Evolutionary conservation across 1,140 invertebrate species (phyloP), one percentile per base, ranked within the genome.

Genomic region (Ericerus pela): DNA sequence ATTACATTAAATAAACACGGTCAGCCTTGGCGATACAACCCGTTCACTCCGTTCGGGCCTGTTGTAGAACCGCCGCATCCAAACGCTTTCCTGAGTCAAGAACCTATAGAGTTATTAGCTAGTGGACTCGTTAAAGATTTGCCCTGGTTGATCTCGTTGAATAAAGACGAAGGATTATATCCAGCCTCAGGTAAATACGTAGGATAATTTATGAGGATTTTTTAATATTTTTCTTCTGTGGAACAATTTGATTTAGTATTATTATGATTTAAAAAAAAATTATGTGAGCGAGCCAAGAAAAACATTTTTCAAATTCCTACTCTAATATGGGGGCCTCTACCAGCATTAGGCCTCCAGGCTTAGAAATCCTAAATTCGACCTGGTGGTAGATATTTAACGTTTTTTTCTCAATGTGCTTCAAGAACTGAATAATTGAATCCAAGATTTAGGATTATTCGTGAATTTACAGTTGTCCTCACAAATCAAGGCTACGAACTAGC

Each of bases 11-110:
- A 1, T 51, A n/a, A 24, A 33, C 1, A 20, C 38, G 36, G 62
- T 8, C 36, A 76, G 73, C 58, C 66, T 16, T 76, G 73, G 65
- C 61, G 69, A 12, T 76, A 71, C 53, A 75, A 76, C 62, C 78
- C 77, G n/a, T 79, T 76, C 60, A 72, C 75, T 3, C 76, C 77
- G 0, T 81, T 80, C 65, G 78, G 74, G 0, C 77, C 78, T 22
- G 73, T 77, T 0, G 66, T 72, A 0, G 79, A 81, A 62, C 69
- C 70, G 27, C 47, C 61, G 2, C 64, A 66, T 1, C 62, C 73
- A 2, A 61, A 71, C 10, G 71, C 76, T 2, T 82, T 82, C 67
- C 67, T 82, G 0, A 69, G 70, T 2, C 63, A 73, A 56, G 68
- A 74, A 36, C 79, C 80, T 0, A 70, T 71, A 58, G 70, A 75